Conservation (phyloP, 2,888 invertebrate genomes). For the Phortica okadai region DNA sequence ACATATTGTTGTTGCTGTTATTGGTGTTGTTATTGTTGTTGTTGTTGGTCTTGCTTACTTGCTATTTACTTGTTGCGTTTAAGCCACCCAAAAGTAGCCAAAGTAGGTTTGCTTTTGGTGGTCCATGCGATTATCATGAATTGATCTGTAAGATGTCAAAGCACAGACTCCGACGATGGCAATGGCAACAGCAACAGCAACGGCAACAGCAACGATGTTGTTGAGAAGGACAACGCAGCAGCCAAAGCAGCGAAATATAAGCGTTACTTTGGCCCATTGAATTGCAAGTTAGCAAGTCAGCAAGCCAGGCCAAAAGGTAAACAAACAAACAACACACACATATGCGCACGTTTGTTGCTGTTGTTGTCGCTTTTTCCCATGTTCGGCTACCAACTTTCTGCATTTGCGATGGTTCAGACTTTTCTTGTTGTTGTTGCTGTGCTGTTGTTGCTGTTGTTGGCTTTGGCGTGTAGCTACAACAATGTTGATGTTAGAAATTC, state of each 20-base stretch:
- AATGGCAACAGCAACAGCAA: conserved; percentile 22
- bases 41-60: neutral
- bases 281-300: neutral
- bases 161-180: conserved; percentile 59
- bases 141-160: conserved; percentile 74
- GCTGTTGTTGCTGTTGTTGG: neutral
- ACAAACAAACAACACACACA: conserved; percentile 30
- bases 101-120: conserved; percentile 52
- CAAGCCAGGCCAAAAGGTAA: neutral
- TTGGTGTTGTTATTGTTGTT: neutral
- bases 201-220: conserved; percentile 42
- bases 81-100: conserved; percentile 60
- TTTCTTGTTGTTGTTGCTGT: conserved; percentile 26
- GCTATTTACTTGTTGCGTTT: conserved; percentile 1
- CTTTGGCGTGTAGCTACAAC: conserved; percentile 35
- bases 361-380: conserved; percentile 24
- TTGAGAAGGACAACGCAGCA: neutral
- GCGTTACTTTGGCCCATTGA: conserved; percentile 2
- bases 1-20: conserved; percentile 32
- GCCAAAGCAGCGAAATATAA: neutral
- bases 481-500: conserved; percentile 69
- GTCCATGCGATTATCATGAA: conserved; percentile 73
- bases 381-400: conserved; percentile 22
- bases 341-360: conserved; percentile 56
- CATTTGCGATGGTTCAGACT: conserved; percentile 58